phyloP scores from a whole-genome alignment of 2,113 vertebrate genomes.

The Mustela lutreola region DNA sequence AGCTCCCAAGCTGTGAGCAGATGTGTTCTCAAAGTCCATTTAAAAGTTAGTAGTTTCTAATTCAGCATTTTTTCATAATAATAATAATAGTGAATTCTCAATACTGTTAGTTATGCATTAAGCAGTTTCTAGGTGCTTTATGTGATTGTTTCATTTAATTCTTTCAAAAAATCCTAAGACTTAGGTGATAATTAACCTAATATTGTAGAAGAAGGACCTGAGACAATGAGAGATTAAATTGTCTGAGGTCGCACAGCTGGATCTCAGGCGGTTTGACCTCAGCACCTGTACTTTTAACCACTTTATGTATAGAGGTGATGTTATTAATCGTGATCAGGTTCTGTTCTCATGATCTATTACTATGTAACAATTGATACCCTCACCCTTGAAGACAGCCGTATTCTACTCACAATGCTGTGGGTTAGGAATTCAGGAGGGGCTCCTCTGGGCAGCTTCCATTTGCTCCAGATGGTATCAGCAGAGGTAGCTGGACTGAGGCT shows the following conservation, averaged over 20 bases:
- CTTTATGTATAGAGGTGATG: not conserved
- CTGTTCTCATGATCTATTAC: not conserved
- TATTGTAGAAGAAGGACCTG: constrained; percentile 32
- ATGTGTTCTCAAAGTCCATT: constrained; percentile 47
- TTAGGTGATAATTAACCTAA: constrained; percentile 53
- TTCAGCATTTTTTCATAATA: not conserved
- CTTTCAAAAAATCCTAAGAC: constrained; percentile 11
- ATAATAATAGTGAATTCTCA: constrained; percentile 51
- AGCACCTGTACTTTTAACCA: not conserved
- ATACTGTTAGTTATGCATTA: not conserved
- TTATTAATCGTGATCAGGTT: not conserved
- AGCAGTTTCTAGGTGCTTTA: constrained; percentile 11
- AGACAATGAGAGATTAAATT: constrained; percentile 26
- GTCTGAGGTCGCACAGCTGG: not conserved
- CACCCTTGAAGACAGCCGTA: not conserved
- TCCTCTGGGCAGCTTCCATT: not conserved
- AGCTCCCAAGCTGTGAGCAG: constrained; percentile 12
- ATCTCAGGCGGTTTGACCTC: not conserved
- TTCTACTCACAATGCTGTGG: not conserved
- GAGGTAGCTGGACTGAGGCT: not conserved
- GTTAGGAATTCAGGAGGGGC: not conserved
- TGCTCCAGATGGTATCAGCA: not conserved
- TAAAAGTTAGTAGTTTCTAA: constrained; percentile 31
- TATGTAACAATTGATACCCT: not conserved
- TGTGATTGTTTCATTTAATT: constrained; percentile 44